These are phyloP conservation scores for Trichechus manatus DNA, from an alignment of 2,113 vertebrate species.

Conservation along the genomic window DNA sequence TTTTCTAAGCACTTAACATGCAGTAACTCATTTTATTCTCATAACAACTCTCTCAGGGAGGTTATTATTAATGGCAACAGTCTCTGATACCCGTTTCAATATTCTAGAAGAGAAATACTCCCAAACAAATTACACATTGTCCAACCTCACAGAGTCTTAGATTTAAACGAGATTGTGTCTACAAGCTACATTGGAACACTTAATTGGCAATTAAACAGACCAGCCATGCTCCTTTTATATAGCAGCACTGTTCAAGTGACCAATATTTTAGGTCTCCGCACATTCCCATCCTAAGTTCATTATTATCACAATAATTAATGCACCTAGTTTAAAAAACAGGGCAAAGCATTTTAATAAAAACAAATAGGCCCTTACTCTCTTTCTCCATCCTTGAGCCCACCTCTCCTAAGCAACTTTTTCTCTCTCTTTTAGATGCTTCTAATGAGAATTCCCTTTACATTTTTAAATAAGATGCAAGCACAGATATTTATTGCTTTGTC, in stretches of 20 bases:
- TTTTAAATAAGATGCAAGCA: slow-evolving; percentile 6
- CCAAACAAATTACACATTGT: background rate
- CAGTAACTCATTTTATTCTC: background rate
- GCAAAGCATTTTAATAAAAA: background rate
- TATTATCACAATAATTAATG: background rate
- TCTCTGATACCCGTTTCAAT: background rate
- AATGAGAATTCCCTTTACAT: background rate
- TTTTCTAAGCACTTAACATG: slow-evolving; percentile 31
- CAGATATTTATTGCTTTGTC: background rate
- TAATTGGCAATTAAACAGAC: background rate
- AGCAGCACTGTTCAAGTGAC: background rate
- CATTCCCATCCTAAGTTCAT: background rate
- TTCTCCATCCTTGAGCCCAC: background rate
- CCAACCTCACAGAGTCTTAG: background rate
- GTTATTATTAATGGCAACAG: background rate
- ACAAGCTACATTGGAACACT: background rate
- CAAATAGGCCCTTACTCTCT: background rate
- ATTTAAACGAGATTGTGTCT: background rate
- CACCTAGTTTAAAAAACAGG: background rate
- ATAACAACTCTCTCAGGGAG: background rate
- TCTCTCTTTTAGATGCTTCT: background rate
- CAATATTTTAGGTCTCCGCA: background rate
- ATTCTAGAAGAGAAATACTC: background rate
- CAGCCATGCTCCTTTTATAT: background rate
- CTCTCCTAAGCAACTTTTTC: background rate